Evolutionary conservation across 2,797 vertebrate species (phyloP).

Genomic region (Pantherophis alleghaniensis): DNA sequence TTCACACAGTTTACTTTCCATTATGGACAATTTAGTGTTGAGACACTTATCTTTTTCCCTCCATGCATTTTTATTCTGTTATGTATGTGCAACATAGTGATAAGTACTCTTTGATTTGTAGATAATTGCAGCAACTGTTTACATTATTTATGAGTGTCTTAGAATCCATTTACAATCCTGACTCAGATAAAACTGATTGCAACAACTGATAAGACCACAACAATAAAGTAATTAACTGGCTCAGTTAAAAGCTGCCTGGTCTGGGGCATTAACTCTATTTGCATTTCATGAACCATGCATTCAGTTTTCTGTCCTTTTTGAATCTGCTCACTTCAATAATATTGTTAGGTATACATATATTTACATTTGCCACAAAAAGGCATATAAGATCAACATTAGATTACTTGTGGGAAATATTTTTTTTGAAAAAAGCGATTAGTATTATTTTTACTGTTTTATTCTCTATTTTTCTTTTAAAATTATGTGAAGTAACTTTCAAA

Average conservation of each 20-base stretch:
- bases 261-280: slow-evolving; percentile 30
- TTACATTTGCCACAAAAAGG: neutral
- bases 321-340: slow-evolving; percentile 23
- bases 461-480: neutral
- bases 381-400: neutral
- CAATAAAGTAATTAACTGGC: slow-evolving; percentile 64
- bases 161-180: slow-evolving; percentile 66
- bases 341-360: neutral
- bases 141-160: slow-evolving; percentile 69
- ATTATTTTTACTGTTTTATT: neutral
- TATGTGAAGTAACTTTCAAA: neutral
- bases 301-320: slow-evolving; percentile 30
- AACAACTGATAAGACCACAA: slow-evolving; percentile 51
- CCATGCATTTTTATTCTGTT: slow-evolving; percentile 46
- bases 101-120: slow-evolving; percentile 66
- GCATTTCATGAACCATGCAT: slow-evolving; percentile 49
- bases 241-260: slow-evolving; percentile 45
- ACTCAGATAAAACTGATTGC: slow-evolving; percentile 51
- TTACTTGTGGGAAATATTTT: slow-evolving; percentile 23
- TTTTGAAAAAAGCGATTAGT: slow-evolving; percentile 2
- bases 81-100: slow-evolving; percentile 52
- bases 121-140: slow-evolving; percentile 67
- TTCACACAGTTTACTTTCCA: slow-evolving; percentile 23
- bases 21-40: slow-evolving; percentile 23
- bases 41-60: slow-evolving; percentile 31